Base-by-base conservation (phyloP, 2,888 invertebrate species). In the Hipparchia sbordonii region DNA sequence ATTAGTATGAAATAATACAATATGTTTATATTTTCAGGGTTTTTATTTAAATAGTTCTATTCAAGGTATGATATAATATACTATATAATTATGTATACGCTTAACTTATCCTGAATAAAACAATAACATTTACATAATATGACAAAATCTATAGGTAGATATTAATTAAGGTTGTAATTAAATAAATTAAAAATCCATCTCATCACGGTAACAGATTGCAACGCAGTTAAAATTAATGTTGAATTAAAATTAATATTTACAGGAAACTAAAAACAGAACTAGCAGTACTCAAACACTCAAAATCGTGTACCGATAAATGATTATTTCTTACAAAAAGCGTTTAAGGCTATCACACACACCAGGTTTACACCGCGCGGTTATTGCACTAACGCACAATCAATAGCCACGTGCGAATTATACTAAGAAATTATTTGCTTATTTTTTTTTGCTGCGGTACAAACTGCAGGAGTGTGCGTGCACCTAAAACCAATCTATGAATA, bases 41-140 rank as follows among this genome's bases (percentile, higher is more conserved):
- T 89, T 68, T 89, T 88, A 89, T 90, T 90, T 88, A 87, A 89
- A 90, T 90, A 89, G 81, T 85, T 87, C 86, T 90, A 89, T 86
- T 78, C 71, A 82, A 74, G 78, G 79, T 81, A 79, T 33, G 9
- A 39, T 74, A 86, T 86, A 82, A 85, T 90, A 87, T 85, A 87
- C 87, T 89, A 90, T 88, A 89, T 23, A 51, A 90, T 88, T 88
- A n/a, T 63, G 87, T 91, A 90, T 91, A 87, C 84, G 85, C 91
- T 91, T 92, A 92, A 82, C 85, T 87, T 92, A 91, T 93, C 91
- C 91, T 89, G 92, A 92, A 93, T 91, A 89, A 90, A 92, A 92
- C 87, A 84, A 92, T 92, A 92, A 89, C 92, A 91, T 92, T 90
- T 92, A 92, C 90, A 91, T 77, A 39, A 65, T 65, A 82, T 85